A percentile compares a stretch with the other conserved stretches of the same genome.
phyloP scores from a whole-genome alignment of 2,113 vertebrate genomes.

The Acanthisitta chloris region DNA sequence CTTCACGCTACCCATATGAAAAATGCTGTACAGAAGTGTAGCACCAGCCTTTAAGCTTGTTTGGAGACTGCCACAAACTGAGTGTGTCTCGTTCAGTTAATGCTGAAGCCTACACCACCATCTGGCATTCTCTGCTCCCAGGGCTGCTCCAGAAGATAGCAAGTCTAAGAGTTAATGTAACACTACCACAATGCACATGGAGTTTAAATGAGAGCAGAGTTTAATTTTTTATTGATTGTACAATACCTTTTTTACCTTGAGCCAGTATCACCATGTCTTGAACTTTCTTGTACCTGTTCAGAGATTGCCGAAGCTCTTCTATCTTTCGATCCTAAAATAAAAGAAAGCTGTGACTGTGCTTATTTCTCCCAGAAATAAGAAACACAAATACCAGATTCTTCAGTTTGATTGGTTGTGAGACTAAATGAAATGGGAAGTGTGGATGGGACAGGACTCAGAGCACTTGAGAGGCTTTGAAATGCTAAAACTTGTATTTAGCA shows the following conservation, averaged over 20 bases:
- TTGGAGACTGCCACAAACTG: background rate
- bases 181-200: background rate
- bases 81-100: background rate
- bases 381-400: background rate
- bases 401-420: background rate
- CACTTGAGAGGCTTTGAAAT: background rate
- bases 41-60: background rate
- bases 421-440: background rate
- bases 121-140: background rate
- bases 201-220: background rate
- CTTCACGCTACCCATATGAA: background rate
- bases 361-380: background rate
- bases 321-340: slow-evolving; percentile 90
- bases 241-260: slow-evolving; percentile 88
- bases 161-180: background rate
- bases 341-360: background rate
- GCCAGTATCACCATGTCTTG: slow-evolving; percentile 89
- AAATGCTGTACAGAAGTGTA: background rate
- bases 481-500: background rate
- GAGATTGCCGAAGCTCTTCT: slow-evolving; percentile 91
- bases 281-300: slow-evolving; percentile 91
- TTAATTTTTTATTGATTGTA: background rate
- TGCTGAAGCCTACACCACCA: background rate
- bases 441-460: background rate
- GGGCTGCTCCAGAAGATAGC: background rate